phyloP scores from a whole-genome alignment of 2,797 vertebrate species.

The Xyrichtys novacula region DNA sequence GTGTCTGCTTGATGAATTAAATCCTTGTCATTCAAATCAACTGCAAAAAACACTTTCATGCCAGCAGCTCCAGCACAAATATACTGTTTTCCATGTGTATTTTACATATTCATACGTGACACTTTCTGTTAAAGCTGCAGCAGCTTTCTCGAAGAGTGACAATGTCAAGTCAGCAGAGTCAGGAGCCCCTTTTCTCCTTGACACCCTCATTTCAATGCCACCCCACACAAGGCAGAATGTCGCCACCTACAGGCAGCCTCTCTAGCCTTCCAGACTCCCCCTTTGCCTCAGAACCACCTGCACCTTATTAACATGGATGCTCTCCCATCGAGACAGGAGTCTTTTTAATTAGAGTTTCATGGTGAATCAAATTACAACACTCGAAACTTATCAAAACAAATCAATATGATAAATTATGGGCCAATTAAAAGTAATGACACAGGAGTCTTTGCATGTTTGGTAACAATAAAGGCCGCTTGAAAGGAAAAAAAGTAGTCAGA shows the following conservation, averaged over 20 bases:
- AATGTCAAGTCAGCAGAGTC: slow-evolving; percentile 55
- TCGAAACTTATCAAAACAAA: slow-evolving; percentile 61
- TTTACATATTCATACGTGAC: slow-evolving; percentile 19
- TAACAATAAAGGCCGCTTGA: slow-evolving; percentile 30
- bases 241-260: slow-evolving; percentile 84
- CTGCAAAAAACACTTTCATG: slow-evolving; percentile 1
- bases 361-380: slow-evolving; percentile 52
- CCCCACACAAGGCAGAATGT: slow-evolving; percentile 75
- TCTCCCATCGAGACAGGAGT: slow-evolving; percentile 37
- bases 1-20: slow-evolving; percentile 22
- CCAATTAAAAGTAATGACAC: slow-evolving; percentile 48
- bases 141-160: slow-evolving; percentile 27
- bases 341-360: slow-evolving; percentile 53
- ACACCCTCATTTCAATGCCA: slow-evolving; percentile 44
- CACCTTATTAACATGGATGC: slow-evolving; percentile 51
- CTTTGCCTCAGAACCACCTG: slow-evolving; percentile 43
- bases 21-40: slow-evolving; percentile 26
- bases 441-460: slow-evolving; percentile 33
- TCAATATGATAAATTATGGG: slow-evolving; percentile 45
- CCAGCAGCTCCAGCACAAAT: background rate
- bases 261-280: slow-evolving; percentile 55
- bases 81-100: slow-evolving; percentile 2
- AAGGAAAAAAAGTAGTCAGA: background rate
- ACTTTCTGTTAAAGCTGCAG: slow-evolving; percentile 40
- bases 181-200: slow-evolving; percentile 54